Conservation (phyloP, 2,888 invertebrate genomes). For the Alloscopus bannaensis region DNA sequence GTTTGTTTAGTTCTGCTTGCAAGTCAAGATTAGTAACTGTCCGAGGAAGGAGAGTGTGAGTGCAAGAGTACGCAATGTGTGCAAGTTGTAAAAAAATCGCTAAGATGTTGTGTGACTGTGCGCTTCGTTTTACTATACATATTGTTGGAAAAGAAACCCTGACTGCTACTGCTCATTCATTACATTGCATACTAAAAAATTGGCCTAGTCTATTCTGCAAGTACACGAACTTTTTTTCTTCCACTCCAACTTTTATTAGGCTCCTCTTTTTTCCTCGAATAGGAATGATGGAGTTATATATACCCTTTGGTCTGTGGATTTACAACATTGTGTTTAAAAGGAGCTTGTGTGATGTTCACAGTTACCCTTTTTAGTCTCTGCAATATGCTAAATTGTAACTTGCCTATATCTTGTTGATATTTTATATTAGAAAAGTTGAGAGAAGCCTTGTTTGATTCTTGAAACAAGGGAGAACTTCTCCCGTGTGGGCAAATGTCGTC, state of each 20-base stretch:
- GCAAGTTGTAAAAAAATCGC: background rate
- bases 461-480: too few relatives aligned
- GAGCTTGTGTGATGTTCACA: background rate
- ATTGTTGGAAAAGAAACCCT: too few relatives aligned
- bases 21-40: constrained; percentile 12
- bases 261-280: background rate
- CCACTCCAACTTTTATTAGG: background rate
- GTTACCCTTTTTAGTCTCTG: constrained; percentile 26
- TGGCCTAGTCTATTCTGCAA: constrained; percentile 14
- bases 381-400: constrained; percentile 44
- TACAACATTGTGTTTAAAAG: background rate
- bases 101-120: background rate
- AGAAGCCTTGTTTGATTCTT: too few relatives aligned
- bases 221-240: background rate
- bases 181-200: background rate
- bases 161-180: too few relatives aligned
- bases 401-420: too few relatives aligned
- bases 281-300: constrained; percentile 18
- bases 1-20: background rate
- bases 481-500: too few relatives aligned
- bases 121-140: too few relatives aligned
- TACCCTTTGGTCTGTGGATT: too few relatives aligned
- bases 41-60: constrained; percentile 9
- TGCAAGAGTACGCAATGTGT: too few relatives aligned
- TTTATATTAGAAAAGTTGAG: too few relatives aligned